These are phyloP conservation scores for Eretmocerus hayati DNA, from an alignment of 2,888 invertebrate genomes.

Conservation along the genomic window DNA sequence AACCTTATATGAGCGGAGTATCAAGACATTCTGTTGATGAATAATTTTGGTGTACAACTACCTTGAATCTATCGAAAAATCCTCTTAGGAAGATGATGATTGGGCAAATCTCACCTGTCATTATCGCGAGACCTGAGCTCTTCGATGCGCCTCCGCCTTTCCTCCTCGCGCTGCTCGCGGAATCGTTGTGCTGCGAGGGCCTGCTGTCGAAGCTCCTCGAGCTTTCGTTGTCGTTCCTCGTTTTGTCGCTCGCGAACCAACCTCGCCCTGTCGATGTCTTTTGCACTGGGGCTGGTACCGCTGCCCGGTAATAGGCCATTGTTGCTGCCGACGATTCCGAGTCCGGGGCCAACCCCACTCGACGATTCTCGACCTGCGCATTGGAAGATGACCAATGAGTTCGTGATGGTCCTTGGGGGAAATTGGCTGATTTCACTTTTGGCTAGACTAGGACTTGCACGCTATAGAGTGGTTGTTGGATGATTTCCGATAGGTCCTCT, in stretches of 20 bases:
- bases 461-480: too few species aligned
- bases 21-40: too few species aligned
- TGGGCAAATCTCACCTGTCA: slow-evolving; percentile 49
- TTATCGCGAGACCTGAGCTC: slow-evolving; percentile 74
- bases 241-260: slow-evolving; percentile 80
- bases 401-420: too few species aligned
- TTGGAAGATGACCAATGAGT: too few species aligned
- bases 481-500: too few species aligned
- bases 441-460: too few species aligned
- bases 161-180: slow-evolving; percentile 82
- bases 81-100: too few species aligned
- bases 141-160: slow-evolving; percentile 72
- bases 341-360: slow-evolving; percentile 22
- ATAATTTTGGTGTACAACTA: too few species aligned
- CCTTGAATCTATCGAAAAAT: background rate
- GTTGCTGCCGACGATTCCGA: slow-evolving; percentile 26
- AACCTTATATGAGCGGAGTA: too few species aligned
- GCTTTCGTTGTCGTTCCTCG: slow-evolving; percentile 79
- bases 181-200: slow-evolving; percentile 83
- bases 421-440: too few species aligned
- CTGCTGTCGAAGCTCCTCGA: slow-evolving; percentile 84
- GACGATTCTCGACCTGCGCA: slow-evolving; percentile 42
- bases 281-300: slow-evolving; percentile 20
- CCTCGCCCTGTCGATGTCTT: slow-evolving; percentile 44
- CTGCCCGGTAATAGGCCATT: slow-evolving; percentile 1